Conservation (phyloP, 1,140 invertebrate species). For the Mya arenaria region DNA sequence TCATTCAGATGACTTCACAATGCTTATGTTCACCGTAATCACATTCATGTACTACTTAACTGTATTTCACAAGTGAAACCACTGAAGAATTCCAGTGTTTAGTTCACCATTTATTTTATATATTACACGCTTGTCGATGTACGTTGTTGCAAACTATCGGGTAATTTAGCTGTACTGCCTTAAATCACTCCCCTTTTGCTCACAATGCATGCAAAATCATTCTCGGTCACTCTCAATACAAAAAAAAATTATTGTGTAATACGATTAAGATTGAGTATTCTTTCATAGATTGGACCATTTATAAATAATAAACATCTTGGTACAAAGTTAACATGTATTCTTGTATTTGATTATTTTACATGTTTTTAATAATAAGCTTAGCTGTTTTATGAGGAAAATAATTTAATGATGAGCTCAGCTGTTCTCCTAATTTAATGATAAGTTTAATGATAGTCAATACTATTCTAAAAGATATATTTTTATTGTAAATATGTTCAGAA, state of each 20-base stretch:
- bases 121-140: no score
- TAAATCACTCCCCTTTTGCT: no score
- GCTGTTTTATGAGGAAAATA: neutral
- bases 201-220: no score
- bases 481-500: neutral
- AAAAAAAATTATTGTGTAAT: neutral
- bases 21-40: no score
- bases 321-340: neutral
- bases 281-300: neutral
- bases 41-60: no score
- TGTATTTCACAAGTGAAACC: no score
- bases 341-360: neutral
- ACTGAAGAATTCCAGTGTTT: no score
- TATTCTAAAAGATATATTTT: neutral
- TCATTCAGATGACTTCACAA: no score
- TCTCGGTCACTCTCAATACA: no score
- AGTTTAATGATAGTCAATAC: neutral
- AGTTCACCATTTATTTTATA: no score
- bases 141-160: no score
- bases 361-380: neutral
- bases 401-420: neutral
- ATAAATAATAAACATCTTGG: neutral
- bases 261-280: neutral
- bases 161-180: no score
- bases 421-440: neutral